phyloP scores from a whole-genome alignment of 2,888 invertebrate species.

The Agrotis ipsilon region DNA sequence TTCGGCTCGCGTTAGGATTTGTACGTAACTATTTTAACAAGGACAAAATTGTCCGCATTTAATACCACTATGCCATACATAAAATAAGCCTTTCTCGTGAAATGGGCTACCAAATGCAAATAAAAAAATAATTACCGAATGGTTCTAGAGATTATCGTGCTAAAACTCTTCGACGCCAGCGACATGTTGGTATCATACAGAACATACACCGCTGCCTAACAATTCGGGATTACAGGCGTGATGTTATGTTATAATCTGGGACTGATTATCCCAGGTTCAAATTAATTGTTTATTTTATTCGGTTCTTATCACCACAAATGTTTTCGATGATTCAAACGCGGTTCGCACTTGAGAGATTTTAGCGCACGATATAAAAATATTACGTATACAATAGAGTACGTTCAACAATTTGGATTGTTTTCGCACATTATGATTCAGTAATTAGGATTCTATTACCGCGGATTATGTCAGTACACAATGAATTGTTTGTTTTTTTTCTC shows the following conservation, averaged over 20 bases:
- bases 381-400: slow-evolving; percentile 23
- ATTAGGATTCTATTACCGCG: slow-evolving; percentile 41
- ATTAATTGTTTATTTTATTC: slow-evolving; percentile 5
- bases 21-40: background rate
- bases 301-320: slow-evolving; percentile 9
- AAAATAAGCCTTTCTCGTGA: too few relatives aligned
- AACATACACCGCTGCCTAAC: background rate
- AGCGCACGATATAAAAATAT: slow-evolving; percentile 1
- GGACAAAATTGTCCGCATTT: background rate
- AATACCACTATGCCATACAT: background rate
- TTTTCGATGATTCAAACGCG: slow-evolving; percentile 14
- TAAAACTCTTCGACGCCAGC: too few relatives aligned
- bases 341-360: slow-evolving; percentile 5
- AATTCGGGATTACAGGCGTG: background rate
- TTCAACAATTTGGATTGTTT: slow-evolving; percentile 32
- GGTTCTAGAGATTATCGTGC: too few relatives aligned
- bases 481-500: slow-evolving; percentile 30
- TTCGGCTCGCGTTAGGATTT: too few relatives aligned
- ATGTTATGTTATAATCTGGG: background rate
- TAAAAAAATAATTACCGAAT: too few relatives aligned
- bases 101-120: too few relatives aligned
- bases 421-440: slow-evolving; percentile 29
- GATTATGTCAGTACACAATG: slow-evolving; percentile 32
- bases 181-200: too few relatives aligned
- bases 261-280: background rate